A percentile compares a stretch with the other conserved stretches of the same genome.
phyloP scores from a whole-genome alignment of 2,888 invertebrate genomes.

The Drosophila neonasuta region DNA sequence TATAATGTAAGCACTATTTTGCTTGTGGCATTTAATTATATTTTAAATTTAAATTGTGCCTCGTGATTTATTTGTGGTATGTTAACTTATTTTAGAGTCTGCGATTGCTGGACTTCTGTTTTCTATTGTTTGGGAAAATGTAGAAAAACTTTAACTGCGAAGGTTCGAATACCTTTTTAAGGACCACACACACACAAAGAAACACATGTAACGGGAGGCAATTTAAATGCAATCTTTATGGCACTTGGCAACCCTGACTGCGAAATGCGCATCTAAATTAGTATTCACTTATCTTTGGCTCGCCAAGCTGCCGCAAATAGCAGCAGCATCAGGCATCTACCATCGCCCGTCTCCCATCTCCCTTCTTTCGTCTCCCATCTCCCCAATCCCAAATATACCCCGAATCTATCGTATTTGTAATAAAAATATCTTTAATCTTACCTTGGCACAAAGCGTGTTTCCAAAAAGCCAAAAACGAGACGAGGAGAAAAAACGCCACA shows the following conservation, averaged over 20 bases:
- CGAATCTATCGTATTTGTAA: conserved; percentile 15
- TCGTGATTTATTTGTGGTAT: too few species aligned
- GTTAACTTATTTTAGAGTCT: too few species aligned
- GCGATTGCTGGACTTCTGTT: too few species aligned
- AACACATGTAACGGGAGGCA: not conserved
- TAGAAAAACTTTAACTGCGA: not conserved
- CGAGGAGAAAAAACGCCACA: conserved; percentile 1
- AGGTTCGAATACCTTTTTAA: not conserved
- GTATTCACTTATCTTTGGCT: conserved; percentile 33
- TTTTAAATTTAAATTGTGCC: too few species aligned
- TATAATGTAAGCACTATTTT: too few species aligned
- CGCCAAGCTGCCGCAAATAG: conserved; percentile 16
- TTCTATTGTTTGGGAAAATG: too few species aligned
- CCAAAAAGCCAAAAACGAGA: not conserved
- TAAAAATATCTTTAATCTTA: conserved; percentile 53
- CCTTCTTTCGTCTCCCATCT: too few species aligned
- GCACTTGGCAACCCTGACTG: conserved; percentile 31
- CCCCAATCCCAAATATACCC: not conserved
- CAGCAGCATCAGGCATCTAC: not conserved
- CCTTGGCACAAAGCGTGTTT: conserved; percentile 58
- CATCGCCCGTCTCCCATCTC: too few species aligned
- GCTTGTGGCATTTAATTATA: too few species aligned
- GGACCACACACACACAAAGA: not conserved
- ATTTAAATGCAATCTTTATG: conserved; percentile 26
- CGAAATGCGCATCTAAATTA: conserved; percentile 23